Conservation (phyloP, 2,888 invertebrate genomes). For the Quadroppia sp. region DNA sequence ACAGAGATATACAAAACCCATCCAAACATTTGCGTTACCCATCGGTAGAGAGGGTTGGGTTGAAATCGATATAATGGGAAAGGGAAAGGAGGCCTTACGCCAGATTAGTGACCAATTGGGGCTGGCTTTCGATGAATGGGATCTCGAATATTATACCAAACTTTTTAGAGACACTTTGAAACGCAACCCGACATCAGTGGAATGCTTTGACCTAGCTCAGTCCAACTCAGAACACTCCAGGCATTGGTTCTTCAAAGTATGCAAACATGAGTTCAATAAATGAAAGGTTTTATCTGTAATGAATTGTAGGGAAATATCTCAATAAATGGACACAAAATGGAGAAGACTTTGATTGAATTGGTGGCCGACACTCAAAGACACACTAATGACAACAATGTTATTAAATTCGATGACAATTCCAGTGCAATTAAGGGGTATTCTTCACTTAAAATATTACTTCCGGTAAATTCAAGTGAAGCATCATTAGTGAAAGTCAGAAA, state of each 20-base stretch:
- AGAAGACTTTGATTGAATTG: constrained; percentile 84
- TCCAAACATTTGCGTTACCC: constrained; percentile 59
- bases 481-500: constrained; percentile 58
- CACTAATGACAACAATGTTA: constrained; percentile 88
- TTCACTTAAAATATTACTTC: constrained; percentile 65
- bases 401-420: constrained; percentile 88
- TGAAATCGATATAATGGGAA: constrained; percentile 53
- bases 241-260: constrained; percentile 92
- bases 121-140: constrained; percentile 87
- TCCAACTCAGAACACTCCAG: constrained; percentile 95
- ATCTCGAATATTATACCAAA: constrained; percentile 81
- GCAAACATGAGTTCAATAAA: neutral
- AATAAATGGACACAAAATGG: constrained; percentile 70
- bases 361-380: constrained; percentile 80
- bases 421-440: constrained; percentile 80
- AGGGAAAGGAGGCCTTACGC: constrained; percentile 42
- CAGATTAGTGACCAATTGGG: constrained; percentile 56
- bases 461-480: constrained; percentile 64
- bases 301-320: constrained; percentile 67
- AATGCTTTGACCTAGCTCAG: constrained; percentile 96
- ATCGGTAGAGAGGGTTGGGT: constrained; percentile 66
- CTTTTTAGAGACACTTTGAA: constrained; percentile 75
- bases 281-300: neutral
- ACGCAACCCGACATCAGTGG: constrained; percentile 93
- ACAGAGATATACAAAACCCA: constrained; percentile 69